Evolutionary conservation across 2,888 invertebrate species (phyloP).

Genomic region (Hetaerina titia): DNA sequence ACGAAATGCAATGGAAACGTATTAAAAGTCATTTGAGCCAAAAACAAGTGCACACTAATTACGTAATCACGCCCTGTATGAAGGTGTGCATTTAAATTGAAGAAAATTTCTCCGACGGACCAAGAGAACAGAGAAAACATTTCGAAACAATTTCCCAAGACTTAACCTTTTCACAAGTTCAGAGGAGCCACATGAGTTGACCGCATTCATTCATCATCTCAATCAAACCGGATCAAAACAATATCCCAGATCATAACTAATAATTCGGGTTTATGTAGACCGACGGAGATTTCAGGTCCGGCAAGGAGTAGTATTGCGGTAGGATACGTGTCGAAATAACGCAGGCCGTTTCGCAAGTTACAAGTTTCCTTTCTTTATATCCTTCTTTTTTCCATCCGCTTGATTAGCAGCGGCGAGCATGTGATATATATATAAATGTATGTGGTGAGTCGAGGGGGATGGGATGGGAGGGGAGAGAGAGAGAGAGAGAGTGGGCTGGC

Average conservation of each 20-base stretch:
- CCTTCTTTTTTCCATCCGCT: neutral
- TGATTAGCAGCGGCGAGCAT: neutral
- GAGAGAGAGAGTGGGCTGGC: neutral
- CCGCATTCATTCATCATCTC: neutral
- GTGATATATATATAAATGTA: neutral
- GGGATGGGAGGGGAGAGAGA: neutral
- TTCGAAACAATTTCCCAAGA: neutral
- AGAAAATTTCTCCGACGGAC: too few relatives aligned
- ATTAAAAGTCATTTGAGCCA: too few relatives aligned
- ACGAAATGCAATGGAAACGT: neutral
- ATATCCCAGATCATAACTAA: neutral
- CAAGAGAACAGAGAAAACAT: neutral
- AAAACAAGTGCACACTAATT: too few relatives aligned
- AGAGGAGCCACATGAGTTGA: neutral
- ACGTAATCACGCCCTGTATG: too few relatives aligned
- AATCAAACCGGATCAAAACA: conserved; percentile 14
- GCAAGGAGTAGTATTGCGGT: neutral
- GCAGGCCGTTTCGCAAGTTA: neutral
- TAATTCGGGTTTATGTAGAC: neutral
- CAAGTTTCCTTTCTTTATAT: neutral
- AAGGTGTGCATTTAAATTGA: neutral
- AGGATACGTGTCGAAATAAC: neutral
- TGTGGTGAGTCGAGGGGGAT: too few relatives aligned
- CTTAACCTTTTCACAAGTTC: neutral
- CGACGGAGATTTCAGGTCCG: neutral